Percentiles rank a stretch among this genome's conserved stretches.
Conservation (phyloP, 2,888 invertebrate genomes). For the Blastobasis adustella region DNA sequence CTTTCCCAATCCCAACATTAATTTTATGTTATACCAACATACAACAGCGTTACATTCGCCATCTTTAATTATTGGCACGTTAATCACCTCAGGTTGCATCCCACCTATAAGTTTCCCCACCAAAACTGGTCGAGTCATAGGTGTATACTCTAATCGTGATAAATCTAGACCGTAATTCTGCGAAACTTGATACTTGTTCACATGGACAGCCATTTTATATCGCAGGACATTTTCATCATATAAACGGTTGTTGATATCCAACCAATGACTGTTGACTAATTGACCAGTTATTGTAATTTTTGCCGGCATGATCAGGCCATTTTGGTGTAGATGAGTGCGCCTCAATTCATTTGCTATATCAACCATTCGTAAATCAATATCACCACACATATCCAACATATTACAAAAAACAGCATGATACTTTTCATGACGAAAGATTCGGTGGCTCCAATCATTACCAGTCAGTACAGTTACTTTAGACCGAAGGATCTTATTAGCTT, state of each 20-base stretch:
- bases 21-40: slow-evolving; percentile 71
- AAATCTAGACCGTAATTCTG: slow-evolving; percentile 71
- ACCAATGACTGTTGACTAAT: slow-evolving; percentile 75
- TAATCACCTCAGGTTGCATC: slow-evolving; percentile 24
- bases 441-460: slow-evolving; percentile 39
- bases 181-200: slow-evolving; percentile 76
- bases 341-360: slow-evolving; percentile 36
- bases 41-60: slow-evolving; percentile 67
- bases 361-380: slow-evolving; percentile 56
- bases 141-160: slow-evolving; percentile 46
- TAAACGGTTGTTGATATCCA: slow-evolving; percentile 73
- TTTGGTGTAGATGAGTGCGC: slow-evolving; percentile 43
- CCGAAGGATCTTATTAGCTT: slow-evolving; percentile 49
- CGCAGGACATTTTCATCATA: slow-evolving; percentile 70
- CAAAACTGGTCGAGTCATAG: slow-evolving; percentile 42
- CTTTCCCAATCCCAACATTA: slow-evolving; percentile 43
- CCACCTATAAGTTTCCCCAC: slow-evolving; percentile 31
- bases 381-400: slow-evolving; percentile 73
- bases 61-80: slow-evolving; percentile 36
- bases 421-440: slow-evolving; percentile 34
- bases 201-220: slow-evolving; percentile 67
- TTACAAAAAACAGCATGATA: slow-evolving; percentile 74
- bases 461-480: slow-evolving; percentile 48
- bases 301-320: slow-evolving; percentile 70
- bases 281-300: slow-evolving; percentile 69